These are phyloP conservation scores for Danio aesculapii DNA, from an alignment of 2,797 vertebrate species.

Conservation along the genomic window DNA sequence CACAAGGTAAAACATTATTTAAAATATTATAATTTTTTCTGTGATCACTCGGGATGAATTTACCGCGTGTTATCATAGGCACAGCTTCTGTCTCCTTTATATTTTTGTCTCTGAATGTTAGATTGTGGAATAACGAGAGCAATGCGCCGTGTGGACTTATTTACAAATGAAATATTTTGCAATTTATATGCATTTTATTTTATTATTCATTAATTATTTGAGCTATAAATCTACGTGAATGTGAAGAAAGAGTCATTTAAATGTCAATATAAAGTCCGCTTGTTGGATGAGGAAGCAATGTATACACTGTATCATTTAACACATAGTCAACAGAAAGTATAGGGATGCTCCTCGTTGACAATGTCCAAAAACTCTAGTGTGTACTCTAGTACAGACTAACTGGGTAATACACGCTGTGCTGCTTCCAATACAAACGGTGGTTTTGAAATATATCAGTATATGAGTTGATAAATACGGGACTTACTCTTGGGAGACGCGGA, in stretches of 20 bases:
- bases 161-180: background rate
- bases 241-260: background rate
- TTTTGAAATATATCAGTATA: background rate
- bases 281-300: background rate
- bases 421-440: background rate
- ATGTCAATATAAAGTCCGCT: background rate
- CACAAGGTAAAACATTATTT: conserved; percentile 68
- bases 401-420: background rate
- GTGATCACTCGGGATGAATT: conserved; percentile 20
- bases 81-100: conserved; percentile 14
- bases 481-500: conserved; percentile 54
- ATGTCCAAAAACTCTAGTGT: background rate
- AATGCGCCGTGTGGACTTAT: background rate
- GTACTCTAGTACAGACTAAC: background rate
- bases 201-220: background rate
- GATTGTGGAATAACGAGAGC: conserved; percentile 8
- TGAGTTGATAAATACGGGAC: conserved; percentile 24
- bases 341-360: background rate
- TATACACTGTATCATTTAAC: background rate
- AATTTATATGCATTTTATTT: background rate
- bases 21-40: background rate
- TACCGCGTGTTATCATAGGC: conserved; percentile 45
- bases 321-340: conserved; percentile 1
- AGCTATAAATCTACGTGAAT: background rate
- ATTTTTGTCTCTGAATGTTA: conserved; percentile 13